Evolutionary conservation across 2,888 invertebrate species (phyloP).

Genomic region (Nemotelus nigrinus): DNA sequence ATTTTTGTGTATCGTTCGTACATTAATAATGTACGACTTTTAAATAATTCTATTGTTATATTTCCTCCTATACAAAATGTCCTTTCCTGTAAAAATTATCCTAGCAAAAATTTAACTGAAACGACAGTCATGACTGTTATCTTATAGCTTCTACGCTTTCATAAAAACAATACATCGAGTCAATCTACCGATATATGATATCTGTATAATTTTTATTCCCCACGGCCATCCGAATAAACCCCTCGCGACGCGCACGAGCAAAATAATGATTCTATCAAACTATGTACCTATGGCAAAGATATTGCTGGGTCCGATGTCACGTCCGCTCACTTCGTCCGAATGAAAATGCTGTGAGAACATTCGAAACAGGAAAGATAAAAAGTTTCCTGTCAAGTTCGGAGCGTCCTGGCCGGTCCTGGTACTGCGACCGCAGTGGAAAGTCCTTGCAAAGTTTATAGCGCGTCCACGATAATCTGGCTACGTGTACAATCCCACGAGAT

Average conservation of each 20-base stretch:
- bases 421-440: background rate
- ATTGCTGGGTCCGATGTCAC: constrained; percentile 12
- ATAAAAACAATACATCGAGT: background rate
- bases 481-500: constrained; percentile 29
- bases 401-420: background rate
- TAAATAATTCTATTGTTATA: too few relatives aligned
- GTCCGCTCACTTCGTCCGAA: background rate
- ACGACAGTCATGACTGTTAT: too few relatives aligned
- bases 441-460: constrained; percentile 27
- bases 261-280: constrained; percentile 21
- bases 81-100: too few relatives aligned
- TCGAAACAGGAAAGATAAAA: constrained; percentile 5
- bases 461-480: constrained; percentile 1
- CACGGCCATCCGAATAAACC: background rate
- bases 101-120: too few relatives aligned
- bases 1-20: too few relatives aligned
- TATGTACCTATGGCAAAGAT: background rate
- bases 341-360: constrained; percentile 6
- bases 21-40: too few relatives aligned
- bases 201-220: background rate
- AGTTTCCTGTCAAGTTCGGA: constrained; percentile 1
- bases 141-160: too few relatives aligned
- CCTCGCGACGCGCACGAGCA: background rate
- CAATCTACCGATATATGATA: background rate
- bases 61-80: too few relatives aligned